Percentiles rank a stretch among this genome's conserved stretches.
phyloP scores from a whole-genome alignment of 2,113 vertebrate genomes.

The Calyptommatus sinebrachiatus region DNA sequence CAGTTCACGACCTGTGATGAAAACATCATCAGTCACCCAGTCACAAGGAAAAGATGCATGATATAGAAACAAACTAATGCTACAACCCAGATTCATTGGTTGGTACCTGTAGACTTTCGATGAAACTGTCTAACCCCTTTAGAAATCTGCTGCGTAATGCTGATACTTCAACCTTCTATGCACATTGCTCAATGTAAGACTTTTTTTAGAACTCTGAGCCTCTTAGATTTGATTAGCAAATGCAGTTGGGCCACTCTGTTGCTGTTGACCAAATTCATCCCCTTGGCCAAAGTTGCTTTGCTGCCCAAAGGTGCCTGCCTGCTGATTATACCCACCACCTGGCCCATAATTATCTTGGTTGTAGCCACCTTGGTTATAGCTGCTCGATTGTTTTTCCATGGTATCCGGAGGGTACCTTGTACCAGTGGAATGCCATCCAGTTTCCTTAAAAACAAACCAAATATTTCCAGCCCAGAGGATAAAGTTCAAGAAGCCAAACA shows the following conservation, averaged over 20 bases:
- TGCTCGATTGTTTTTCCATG: constrained; percentile 83
- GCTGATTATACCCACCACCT: constrained; percentile 77
- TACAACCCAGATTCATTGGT: constrained; percentile 46
- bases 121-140: constrained; percentile 56
- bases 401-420: constrained; percentile 75
- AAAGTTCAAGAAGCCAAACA: constrained; percentile 97
- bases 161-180: constrained; percentile 51
- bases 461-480: constrained; percentile 99
- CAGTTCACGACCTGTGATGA: constrained; percentile 55
- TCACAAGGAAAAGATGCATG: constrained; percentile 52
- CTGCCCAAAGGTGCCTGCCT: constrained; percentile 70
- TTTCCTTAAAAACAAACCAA: constrained; percentile 99
- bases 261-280: constrained; percentile 74
- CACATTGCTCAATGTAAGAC: constrained; percentile 40
- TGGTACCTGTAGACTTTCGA: constrained; percentile 50
- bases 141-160: constrained; percentile 55
- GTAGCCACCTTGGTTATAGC: constrained; percentile 84
- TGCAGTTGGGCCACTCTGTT: constrained; percentile 79
- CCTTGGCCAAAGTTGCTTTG: constrained; percentile 72
- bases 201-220: constrained; percentile 6
- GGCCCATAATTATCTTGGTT: constrained; percentile 87
- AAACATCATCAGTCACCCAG: constrained; percentile 36
- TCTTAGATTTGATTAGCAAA: constrained; percentile 89
- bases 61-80: constrained; percentile 54
- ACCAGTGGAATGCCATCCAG: constrained; percentile 89